These are phyloP conservation scores for Thomomys bottae DNA, from an alignment of 2,113 vertebrate genomes.

Conservation along the genomic window DNA sequence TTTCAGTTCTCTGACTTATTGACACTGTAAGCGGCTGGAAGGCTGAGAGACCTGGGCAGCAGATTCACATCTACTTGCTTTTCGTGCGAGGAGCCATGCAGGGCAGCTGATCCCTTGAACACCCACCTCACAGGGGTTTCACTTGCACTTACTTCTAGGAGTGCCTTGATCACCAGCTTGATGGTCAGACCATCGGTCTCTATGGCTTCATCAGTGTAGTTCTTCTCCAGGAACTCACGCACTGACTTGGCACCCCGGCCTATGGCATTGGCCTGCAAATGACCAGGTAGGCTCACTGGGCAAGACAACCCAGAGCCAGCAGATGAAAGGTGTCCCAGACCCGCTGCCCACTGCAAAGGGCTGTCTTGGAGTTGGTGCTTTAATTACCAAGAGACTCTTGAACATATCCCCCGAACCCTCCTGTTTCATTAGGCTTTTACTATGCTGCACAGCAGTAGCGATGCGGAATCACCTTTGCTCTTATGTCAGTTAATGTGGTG, in stretches of 20 bases:
- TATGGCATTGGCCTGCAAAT: conserved; percentile 90
- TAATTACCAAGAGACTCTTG: background rate
- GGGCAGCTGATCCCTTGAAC: rapidly evolving
- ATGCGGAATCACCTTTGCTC: no score
- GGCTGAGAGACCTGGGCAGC: background rate
- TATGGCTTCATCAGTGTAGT: conserved; percentile 91
- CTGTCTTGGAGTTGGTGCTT: background rate
- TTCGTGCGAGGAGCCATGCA: background rate
- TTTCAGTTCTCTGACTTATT: background rate
- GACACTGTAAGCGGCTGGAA: background rate
- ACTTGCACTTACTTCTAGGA: conserved; percentile 86
- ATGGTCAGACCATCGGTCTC: conserved; percentile 90
- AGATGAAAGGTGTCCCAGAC: background rate
- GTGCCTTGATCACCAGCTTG: conserved; percentile 91
- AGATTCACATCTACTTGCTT: background rate
- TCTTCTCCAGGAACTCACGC: conserved; percentile 92
- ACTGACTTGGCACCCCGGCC: conserved; percentile 92
- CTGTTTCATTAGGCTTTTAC: background rate
- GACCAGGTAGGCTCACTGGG: rapidly evolving
- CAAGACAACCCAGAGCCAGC: background rate
- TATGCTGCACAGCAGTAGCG: no score
- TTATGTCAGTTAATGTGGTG: rapidly evolving
- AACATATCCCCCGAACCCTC: rapidly evolving
- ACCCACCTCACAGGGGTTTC: background rate
- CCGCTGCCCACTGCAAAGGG: background rate